These are phyloP conservation scores for Abramis brama DNA, from an alignment of 2,113 vertebrate genomes.

Conservation along the genomic window DNA sequence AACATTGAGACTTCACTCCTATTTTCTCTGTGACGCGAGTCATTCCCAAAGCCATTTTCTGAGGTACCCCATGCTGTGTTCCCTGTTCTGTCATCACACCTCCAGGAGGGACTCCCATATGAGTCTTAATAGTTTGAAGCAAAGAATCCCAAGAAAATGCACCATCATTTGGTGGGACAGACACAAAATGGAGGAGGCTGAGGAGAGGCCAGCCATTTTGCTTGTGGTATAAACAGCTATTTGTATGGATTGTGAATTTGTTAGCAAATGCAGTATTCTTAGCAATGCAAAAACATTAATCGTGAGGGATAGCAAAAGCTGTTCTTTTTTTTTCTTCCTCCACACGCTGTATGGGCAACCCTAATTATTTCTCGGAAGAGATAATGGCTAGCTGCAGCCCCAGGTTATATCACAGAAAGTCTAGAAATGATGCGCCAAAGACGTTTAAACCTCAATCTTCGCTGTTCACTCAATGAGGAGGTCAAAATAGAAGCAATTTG, in stretches of 20 bases:
- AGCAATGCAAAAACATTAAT: not conserved
- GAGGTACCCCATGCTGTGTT: constrained; percentile 39
- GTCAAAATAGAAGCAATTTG: constrained; percentile 59
- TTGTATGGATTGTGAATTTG: not conserved
- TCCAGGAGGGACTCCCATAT: constrained; percentile 39
- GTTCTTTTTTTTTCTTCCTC: not conserved
- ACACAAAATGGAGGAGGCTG: constrained; percentile 23
- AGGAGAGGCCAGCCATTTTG: constrained; percentile 8
- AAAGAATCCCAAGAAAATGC: constrained; percentile 25
- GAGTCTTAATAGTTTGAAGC: constrained; percentile 49
- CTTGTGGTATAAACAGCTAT: constrained; percentile 14
- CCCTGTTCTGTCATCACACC: constrained; percentile 30
- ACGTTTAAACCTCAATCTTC: constrained; percentile 28
- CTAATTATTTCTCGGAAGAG: constrained; percentile 45
- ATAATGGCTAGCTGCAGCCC: constrained; percentile 15
- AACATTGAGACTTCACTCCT: not conserved
- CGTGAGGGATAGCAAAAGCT: not conserved
- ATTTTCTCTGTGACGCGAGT: constrained; percentile 39
- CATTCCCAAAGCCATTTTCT: constrained; percentile 41
- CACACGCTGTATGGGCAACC: not conserved
- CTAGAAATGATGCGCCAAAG: constrained; percentile 18
- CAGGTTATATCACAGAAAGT: constrained; percentile 1
- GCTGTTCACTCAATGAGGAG: constrained; percentile 42
- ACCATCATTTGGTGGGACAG: not conserved
- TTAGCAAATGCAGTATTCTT: not conserved